Percentiles rank a stretch among this genome's conserved stretches.
phyloP scores from a whole-genome alignment of 2,113 vertebrate species.

The Gambusia affinis region DNA sequence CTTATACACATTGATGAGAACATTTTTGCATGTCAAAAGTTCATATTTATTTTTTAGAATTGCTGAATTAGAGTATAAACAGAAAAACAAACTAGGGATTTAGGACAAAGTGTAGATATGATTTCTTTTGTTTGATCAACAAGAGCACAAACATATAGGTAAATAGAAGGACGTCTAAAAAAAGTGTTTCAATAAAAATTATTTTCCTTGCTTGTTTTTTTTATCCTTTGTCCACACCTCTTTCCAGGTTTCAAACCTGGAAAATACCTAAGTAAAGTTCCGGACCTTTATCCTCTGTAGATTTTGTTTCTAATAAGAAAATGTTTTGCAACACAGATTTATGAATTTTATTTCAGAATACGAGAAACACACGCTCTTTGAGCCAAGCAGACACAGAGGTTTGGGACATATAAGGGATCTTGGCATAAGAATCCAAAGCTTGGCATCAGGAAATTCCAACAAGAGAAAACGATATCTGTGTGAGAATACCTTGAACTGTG shows the following conservation, averaged over 20 bases:
- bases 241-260: neutral
- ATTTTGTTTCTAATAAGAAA: neutral
- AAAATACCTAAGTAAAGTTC: neutral
- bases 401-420: conserved; percentile 30
- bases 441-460: conserved; percentile 48
- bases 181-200: neutral
- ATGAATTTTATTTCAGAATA: neutral
- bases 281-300: neutral
- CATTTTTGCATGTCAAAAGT: too few relatives aligned
- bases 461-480: conserved; percentile 69
- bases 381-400: neutral
- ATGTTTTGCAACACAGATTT: neutral
- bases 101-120: too few relatives aligned
- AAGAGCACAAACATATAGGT: neutral
- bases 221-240: too few relatives aligned
- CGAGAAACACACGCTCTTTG: neutral
- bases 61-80: too few relatives aligned
- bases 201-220: neutral
- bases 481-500: conserved; percentile 50
- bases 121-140: too few relatives aligned
- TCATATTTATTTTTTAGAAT: too few relatives aligned
- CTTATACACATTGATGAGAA: neutral
- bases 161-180: neutral
- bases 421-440: conserved; percentile 37
- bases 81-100: too few relatives aligned